Percentiles rank a stretch among this genome's conserved stretches.
phyloP scores from a whole-genome alignment of 2,797 vertebrate genomes.

The Florisuga fusca region DNA sequence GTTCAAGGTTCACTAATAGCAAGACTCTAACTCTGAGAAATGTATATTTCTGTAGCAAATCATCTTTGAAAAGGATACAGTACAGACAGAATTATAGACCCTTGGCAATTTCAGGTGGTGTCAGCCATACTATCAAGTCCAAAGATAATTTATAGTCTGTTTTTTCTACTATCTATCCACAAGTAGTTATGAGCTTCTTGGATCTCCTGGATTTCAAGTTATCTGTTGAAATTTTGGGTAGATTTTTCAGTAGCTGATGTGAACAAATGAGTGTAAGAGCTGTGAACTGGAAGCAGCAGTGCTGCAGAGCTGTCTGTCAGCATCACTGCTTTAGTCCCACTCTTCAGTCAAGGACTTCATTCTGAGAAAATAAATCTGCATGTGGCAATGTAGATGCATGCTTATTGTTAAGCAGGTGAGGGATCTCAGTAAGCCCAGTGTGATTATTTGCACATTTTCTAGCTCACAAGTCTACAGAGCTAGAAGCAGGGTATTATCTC shows the following conservation, averaged over 20 bases:
- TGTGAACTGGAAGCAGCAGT: not conserved
- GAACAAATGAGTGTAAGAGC: rapidly evolving
- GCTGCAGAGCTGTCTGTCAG: rapidly evolving
- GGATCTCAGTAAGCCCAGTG: not conserved
- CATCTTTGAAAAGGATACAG: not conserved
- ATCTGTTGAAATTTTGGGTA: not conserved
- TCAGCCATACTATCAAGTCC: not conserved
- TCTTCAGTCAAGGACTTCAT: not conserved
- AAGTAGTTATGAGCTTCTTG: not conserved
- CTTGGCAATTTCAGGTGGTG: not conserved
- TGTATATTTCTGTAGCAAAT: not conserved
- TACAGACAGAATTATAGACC: not conserved
- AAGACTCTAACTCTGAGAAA: not conserved
- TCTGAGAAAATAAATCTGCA: not conserved
- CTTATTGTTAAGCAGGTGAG: not conserved
- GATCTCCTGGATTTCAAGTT: not conserved
- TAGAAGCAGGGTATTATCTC: not conserved
- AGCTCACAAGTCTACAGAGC: not conserved
- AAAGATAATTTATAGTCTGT: not conserved
- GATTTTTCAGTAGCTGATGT: not conserved
- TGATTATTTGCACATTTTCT: not conserved
- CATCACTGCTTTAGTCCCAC: not conserved
- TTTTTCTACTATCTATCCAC: not conserved
- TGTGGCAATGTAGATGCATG: not conserved
- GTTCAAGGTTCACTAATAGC: not conserved